phyloP scores from a whole-genome alignment of 2,113 vertebrate species.

The Oenanthe oenanthe region DNA sequence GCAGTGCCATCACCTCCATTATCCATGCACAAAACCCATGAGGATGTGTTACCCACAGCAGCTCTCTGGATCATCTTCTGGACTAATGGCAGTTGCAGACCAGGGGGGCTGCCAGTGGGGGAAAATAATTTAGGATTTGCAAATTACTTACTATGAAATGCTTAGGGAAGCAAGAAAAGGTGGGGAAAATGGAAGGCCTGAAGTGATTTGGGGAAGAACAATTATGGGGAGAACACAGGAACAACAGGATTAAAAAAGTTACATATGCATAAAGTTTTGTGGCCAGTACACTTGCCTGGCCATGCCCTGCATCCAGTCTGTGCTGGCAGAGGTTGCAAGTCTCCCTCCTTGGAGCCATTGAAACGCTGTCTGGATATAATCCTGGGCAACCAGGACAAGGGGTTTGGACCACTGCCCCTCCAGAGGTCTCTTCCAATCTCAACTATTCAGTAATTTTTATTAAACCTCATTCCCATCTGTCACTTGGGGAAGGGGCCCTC shows the following conservation, averaged over 20 bases:
- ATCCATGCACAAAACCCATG: not conserved
- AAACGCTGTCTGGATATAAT: not conserved
- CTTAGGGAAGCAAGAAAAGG: not conserved
- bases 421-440: not conserved
- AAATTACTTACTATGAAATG: not conserved
- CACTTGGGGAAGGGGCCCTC: not conserved
- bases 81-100: not conserved
- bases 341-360: not conserved
- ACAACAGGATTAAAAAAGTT: not conserved
- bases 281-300: not conserved
- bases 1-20: not conserved
- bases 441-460: not conserved
- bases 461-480: not conserved
- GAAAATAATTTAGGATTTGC: not conserved
- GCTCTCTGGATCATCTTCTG: not conserved
- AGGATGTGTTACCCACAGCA: accelerated
- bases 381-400: not conserved
- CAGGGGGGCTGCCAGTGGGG: not conserved
- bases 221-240: not conserved
- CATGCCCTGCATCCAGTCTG: not conserved
- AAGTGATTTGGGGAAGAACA: not conserved
- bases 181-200: not conserved
- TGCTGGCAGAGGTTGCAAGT: not conserved
- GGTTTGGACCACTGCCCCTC: not conserved
- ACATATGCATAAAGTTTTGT: not conserved